These are phyloP conservation scores for Serinus canaria DNA, from an alignment of 2,113 vertebrate genomes.

Conservation along the genomic window DNA sequence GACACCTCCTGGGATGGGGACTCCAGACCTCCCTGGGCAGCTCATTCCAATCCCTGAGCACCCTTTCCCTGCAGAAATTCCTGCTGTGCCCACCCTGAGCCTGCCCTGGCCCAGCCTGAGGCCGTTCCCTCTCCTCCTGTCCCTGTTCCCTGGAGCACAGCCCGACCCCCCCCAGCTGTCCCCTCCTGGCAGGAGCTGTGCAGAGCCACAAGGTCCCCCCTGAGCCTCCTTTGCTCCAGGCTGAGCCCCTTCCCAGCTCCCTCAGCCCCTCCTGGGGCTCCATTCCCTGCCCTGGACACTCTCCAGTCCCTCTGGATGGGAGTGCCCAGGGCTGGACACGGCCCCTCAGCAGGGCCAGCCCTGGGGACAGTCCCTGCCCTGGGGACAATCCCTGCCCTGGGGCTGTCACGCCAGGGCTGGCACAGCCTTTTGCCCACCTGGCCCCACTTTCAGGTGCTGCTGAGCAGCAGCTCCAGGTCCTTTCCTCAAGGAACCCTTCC, in stretches of 20 bases:
- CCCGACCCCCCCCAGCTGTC: neutral
- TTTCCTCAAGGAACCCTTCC: neutral
- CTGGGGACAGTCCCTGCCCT: neutral
- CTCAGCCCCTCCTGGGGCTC: neutral
- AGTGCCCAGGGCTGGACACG: too few species aligned
- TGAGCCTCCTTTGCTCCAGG: neutral
- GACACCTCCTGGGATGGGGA: neutral
- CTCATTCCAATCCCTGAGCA: accelerated
- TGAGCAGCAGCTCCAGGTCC: neutral
- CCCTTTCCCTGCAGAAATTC: neutral
- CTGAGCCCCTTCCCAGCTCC: neutral
- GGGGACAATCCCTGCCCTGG: neutral
- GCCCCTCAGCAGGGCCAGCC: too few species aligned
- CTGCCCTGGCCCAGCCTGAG: neutral
- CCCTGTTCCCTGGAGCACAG: neutral
- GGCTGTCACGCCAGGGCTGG: neutral
- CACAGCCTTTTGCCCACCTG: neutral
- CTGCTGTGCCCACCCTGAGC: accelerated
- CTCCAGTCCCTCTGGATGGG: neutral
- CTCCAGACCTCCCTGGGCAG: neutral
- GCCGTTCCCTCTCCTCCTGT: neutral
- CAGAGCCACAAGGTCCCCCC: neutral
- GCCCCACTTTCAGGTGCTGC: neutral
- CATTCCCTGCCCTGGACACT: neutral
- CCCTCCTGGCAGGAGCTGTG: neutral